Base-by-base conservation (phyloP, 2,113 vertebrate genomes). In the Pionites leucogaster region DNA sequence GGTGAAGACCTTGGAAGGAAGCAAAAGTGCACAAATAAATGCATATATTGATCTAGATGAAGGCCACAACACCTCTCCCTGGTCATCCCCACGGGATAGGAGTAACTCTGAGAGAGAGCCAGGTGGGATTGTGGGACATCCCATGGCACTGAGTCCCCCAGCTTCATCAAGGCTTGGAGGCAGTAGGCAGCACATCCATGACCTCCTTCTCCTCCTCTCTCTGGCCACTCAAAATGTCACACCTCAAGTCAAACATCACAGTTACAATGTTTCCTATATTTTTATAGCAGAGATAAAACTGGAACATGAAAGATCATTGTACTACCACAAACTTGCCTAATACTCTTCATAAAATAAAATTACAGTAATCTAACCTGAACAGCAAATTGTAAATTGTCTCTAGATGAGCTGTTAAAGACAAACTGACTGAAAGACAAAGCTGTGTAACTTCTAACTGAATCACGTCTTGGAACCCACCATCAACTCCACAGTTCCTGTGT, bases 131-230 rank as follows among this genome's bases (percentile, higher is more conserved):
- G 8, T 29, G 17, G 31, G 33, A 72, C 42, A 28, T 52, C 29
- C 24, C 6, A 1, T 1, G 8, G 64, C n/a, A 74, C 20, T 14
- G 25, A 35, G 68, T 41, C 29, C 46, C 22, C 29, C 3, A 2
- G 14, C 16, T 22, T 77, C 57, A 11, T 19, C 37, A 10, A 27
- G 9, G 23, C 8, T 0, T 2, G 18, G 9, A 47, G 3, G 20
- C 10, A 53, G 13, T 0, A 0, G 24, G 16, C 14, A 68, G 47
- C 33, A 33, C 28, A 50, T 23, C 27, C 41, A 47, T 2, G 0
- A 37, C 16, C 18, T 52, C 60, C 22, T 13, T 31, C 13, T 35
- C 67, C 10, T n/a, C 13, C 67, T 70, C 35, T 62, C 52, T 77
- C 47, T 22, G 39, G 47, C 24, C 27, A 28, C 53, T 72, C 46